Evolutionary conservation across 2,797 vertebrate genomes (phyloP).

Genomic region (Craterocephalus amniculus): DNA sequence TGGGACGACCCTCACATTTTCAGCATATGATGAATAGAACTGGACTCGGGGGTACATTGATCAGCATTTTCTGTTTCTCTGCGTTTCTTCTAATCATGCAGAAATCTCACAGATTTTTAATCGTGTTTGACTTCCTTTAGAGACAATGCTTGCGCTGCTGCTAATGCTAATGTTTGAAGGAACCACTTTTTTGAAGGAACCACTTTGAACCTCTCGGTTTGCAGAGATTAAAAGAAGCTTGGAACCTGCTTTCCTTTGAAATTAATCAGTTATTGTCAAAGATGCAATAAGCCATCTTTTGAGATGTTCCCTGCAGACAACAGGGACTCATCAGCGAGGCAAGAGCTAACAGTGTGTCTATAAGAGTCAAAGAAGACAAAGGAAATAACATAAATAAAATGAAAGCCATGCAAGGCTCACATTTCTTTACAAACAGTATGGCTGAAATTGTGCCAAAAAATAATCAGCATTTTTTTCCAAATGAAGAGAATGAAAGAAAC

Average conservation of each 20-base stretch:
- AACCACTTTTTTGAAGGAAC: conserved; percentile 15
- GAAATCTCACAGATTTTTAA: conserved; percentile 53
- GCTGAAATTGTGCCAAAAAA: conserved; percentile 60
- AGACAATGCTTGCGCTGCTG: conserved; percentile 8
- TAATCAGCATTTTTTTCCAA: conserved; percentile 55
- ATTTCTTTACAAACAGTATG: conserved; percentile 48
- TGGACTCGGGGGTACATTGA: conserved; percentile 60
- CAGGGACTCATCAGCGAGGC: conserved; percentile 34
- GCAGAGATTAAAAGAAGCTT: conserved; percentile 4
- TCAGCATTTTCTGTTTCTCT: conserved; percentile 28
- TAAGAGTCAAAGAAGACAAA: conserved; percentile 55
- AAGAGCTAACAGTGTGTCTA: conserved; percentile 32
- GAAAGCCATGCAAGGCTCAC: conserved; percentile 17
- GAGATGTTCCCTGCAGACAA: conserved; percentile 5
- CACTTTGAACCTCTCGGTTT: not conserved
- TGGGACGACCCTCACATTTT: conserved; percentile 21
- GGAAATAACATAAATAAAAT: conserved; percentile 29
- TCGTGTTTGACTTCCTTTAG: conserved; percentile 22
- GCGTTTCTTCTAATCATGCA: conserved; percentile 28
- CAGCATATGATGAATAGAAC: conserved; percentile 61
- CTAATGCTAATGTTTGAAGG: conserved; percentile 15
- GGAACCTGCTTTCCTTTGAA: not conserved
- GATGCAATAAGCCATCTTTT: not conserved
- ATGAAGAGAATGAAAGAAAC: conserved; percentile 65
- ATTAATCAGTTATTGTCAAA: not conserved